Base-by-base conservation (phyloP, 1,140 invertebrate genomes). In the Temnothorax curvispinosus region DNA sequence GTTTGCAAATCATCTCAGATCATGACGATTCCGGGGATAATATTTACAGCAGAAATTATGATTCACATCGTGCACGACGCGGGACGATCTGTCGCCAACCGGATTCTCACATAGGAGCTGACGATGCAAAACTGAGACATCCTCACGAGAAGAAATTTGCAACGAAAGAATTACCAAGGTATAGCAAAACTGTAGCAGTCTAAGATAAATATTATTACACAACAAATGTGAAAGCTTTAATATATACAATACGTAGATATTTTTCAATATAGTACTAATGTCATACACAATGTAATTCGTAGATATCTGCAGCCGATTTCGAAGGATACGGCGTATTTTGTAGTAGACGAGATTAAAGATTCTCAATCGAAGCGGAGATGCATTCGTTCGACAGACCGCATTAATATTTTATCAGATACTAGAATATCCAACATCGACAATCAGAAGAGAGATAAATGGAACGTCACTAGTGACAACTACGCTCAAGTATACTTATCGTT, bases 301-400 rank as follows among this genome's bases (percentile, higher is more conserved):
- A 93, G 93, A 60, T 76, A 88, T 64, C 71, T 91, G 27, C 80
- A 91, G 11, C 60, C 86, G 5, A 27, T 88, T 50, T 87, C 86
- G 0, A 89, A 72, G 27, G 71, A 78, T 1, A 93, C 85, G 0
- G 69, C 71, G 27, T 93, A 94, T 44, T 90, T 77, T 41, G 93
- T 93, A 85, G 64, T 93, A 8, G 87, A 94, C 18, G 93, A 94
- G 56, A 93, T 58, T 3, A 56, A 56, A 54, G 44, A 58, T 54
- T 82, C 62, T 13, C 67, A 76, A 38, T 11, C 47, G 4, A 60
- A 69, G 1, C 27, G 41, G 3, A 74, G 27, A 84, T 72, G 35
- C 44, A 60, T 72, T 62, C 81, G 38, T 11, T 47, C 84, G 65
- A 60, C 21, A 35, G 69, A 92, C 3, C 18, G 78, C 27, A 64